Base-by-base conservation (phyloP, 2,888 invertebrate species). In the Julus scandinavius region DNA sequence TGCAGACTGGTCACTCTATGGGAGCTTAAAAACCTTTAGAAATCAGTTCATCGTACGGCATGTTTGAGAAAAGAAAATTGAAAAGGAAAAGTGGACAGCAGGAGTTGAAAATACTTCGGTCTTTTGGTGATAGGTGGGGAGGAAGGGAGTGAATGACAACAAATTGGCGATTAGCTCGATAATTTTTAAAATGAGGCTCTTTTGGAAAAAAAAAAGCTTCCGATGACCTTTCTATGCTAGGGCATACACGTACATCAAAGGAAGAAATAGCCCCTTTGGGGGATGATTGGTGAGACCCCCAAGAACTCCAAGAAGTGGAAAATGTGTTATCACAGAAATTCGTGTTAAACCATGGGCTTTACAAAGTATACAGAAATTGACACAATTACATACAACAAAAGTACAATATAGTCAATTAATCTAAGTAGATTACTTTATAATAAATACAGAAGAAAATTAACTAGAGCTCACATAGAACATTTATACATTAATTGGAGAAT, bases 1-100 rank as follows among this genome's bases (percentile, higher is more conserved):
- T 80, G 80, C 9, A 80, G 80, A 38, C 80, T 80, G 80, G 80
- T 80, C 80, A 80, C 80, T 80, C 80, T 1, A 80, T 38, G 15
- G 80, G 38, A 29, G 38, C 80, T 80, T 80, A 38, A 80, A 29
- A 80, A 38, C 38, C 80, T 80, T 80, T 80, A 40, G 80, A 80
- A 72, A 29, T 72, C 72, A 72, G 29, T 13, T 29, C n/a, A 15
- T 80, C 38, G 13, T 11, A 1, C 54, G 54, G 54, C 15, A 45
- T 45, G 45, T 45, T 45, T 7, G 20, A 72, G 63, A 20, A 9
- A 20, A 80, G 38, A 58, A 58, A n/a, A 80, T 29, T 40, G 11
- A 29, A 80, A 80, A 80, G 38, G 38, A 38, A 80, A 38, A 80
- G 80, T 38, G 80, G 15, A 11, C 38, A 80, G 38, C 13, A 38